Conservation (phyloP, 2,113 vertebrate genomes). For the Campylomormyrus numenius region DNA sequence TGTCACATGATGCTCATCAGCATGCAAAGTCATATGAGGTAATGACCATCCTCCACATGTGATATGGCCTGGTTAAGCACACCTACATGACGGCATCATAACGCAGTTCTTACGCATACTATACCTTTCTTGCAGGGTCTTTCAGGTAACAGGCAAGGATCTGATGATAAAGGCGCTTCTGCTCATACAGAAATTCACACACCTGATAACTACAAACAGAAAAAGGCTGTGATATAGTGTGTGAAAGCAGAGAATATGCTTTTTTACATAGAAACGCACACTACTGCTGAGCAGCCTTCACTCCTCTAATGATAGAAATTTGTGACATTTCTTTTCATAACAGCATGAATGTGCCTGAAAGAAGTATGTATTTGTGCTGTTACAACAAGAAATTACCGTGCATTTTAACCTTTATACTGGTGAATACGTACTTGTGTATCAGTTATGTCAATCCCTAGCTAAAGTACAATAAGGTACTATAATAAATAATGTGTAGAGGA, state of each 20-base stretch:
- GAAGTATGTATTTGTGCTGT: background rate
- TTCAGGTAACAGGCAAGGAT: slow-evolving; percentile 22
- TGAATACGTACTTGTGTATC: background rate
- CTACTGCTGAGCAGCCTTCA: background rate
- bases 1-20: background rate
- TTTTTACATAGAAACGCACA: background rate
- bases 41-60: background rate
- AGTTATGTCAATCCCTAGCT: background rate
- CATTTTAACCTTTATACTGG: background rate
- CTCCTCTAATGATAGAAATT: background rate
- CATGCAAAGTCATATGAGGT: background rate
- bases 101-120: background rate
- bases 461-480: background rate
- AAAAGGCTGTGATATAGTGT: background rate
- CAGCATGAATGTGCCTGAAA: background rate
- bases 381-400: background rate
- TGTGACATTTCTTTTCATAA: background rate
- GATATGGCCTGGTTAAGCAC: background rate
- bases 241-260: background rate
- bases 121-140: slow-evolving; percentile 22
- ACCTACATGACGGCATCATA: background rate
- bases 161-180: slow-evolving; percentile 12
- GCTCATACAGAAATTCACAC: slow-evolving; percentile 26
- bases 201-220: slow-evolving; percentile 19
- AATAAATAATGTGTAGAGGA: background rate